Conservation (phyloP, 2,888 invertebrate species). For the Idaea aversata region DNA sequence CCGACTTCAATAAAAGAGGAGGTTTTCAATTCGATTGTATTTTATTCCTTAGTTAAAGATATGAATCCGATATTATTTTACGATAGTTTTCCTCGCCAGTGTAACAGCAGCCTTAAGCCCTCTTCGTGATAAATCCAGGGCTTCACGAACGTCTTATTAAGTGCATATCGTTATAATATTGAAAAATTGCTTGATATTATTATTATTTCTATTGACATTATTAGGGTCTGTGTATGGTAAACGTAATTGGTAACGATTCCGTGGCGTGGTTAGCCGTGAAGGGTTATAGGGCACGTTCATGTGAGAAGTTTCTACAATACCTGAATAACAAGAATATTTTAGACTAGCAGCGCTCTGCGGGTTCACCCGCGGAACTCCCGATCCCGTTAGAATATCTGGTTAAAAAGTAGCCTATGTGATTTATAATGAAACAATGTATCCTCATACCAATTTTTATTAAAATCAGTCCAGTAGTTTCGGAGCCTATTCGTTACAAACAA, state of each 20-base stretch:
- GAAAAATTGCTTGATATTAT: constrained; percentile 46
- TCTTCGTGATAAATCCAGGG: constrained; percentile 28
- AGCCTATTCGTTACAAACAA: too few species aligned
- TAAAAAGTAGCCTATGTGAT: too few species aligned
- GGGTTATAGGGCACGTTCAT: constrained; percentile 26
- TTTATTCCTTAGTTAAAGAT: too few species aligned
- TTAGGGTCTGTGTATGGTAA: constrained; percentile 25
- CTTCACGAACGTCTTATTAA: constrained; percentile 48
- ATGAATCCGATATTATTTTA: constrained; percentile 9
- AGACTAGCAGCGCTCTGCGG: too few species aligned
- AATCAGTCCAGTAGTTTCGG: too few species aligned
- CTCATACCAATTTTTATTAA: too few species aligned
- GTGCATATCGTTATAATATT: constrained; percentile 46
- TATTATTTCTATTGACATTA: constrained; percentile 25
- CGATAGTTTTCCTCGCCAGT: neutral
- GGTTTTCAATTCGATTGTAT: too few species aligned
- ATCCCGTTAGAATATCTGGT: too few species aligned
- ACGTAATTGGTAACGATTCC: constrained; percentile 30
- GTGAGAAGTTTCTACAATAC: neutral
- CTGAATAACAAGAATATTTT: too few species aligned
- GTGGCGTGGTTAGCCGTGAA: constrained; percentile 25
- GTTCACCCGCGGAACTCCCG: too few species aligned
- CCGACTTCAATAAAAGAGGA: too few species aligned
- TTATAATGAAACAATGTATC: too few species aligned
- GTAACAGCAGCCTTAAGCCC: constrained; percentile 6